Evolutionary conservation across 2,797 vertebrate species (phyloP).

Genomic region (Poecilia wingei): DNA sequence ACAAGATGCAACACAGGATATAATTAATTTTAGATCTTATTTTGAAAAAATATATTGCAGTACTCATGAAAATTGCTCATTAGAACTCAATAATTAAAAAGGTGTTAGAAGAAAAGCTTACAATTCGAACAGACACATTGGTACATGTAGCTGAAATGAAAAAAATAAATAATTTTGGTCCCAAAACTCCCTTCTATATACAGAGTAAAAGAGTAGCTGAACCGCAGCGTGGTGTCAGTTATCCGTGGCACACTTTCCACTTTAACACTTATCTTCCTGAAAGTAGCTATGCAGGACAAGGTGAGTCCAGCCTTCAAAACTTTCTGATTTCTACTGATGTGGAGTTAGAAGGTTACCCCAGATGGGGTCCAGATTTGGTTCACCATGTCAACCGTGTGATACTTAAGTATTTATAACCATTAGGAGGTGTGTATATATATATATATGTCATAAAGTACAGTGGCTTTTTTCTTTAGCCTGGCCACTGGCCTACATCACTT

Average conservation of each 20-base stretch:
- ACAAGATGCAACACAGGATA: neutral
- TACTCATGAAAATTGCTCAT: conserved; percentile 16
- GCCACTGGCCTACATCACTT: conserved; percentile 76
- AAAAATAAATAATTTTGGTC: conserved; percentile 13
- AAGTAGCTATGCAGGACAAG: conserved; percentile 76
- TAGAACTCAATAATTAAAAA: neutral
- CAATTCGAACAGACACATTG: conserved; percentile 3
- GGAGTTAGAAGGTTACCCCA: conserved; percentile 70
- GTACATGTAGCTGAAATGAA: neutral
- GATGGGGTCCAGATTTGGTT: conserved; percentile 76
- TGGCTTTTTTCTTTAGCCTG: conserved; percentile 63
- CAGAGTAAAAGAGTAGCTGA: conserved; percentile 11
- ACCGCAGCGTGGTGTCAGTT: conserved; percentile 21
- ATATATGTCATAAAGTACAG: too few species aligned
- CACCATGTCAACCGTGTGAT: conserved; percentile 75
- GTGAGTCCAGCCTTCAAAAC: conserved; percentile 81
- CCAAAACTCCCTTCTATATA: neutral
- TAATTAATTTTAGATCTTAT: neutral
- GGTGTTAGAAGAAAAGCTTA: neutral
- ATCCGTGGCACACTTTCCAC: conserved; percentile 62
- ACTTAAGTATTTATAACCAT: conserved; percentile 81
- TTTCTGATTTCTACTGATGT: conserved; percentile 67
- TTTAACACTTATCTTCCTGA: conserved; percentile 50
- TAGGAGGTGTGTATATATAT: conserved; percentile 71
- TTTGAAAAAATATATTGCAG: conserved; percentile 15